These are phyloP conservation scores for Hassar affinis DNA, from an alignment of 2,113 vertebrate species.

Conservation along the genomic window DNA sequence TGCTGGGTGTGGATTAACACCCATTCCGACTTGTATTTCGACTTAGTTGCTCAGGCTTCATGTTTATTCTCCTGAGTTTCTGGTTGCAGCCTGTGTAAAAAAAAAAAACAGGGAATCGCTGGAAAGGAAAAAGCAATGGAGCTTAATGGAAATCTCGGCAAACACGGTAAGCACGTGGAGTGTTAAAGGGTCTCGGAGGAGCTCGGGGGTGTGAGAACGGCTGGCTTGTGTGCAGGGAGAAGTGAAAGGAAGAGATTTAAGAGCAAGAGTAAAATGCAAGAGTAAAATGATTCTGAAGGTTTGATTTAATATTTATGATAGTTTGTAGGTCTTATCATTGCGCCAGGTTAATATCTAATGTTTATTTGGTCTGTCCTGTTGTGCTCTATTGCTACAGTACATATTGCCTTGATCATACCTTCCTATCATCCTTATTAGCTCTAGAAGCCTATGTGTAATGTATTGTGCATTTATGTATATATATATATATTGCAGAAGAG, in stretches of 20 bases:
- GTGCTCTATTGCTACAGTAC: background rate
- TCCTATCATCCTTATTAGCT: background rate
- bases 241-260: constrained; percentile 4
- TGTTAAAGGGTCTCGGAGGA: background rate
- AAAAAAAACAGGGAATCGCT: background rate
- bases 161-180: constrained; percentile 21
- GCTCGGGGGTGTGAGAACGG: background rate
- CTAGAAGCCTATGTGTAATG: background rate
- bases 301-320: background rate
- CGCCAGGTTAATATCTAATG: background rate
- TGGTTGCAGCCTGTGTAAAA: background rate
- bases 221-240: background rate
- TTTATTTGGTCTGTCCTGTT: background rate
- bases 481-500: background rate
- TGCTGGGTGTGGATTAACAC: constrained; percentile 65
- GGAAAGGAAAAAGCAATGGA: constrained; percentile 17
- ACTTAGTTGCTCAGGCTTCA: background rate
- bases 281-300: background rate
- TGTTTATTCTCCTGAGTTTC: constrained; percentile 9
- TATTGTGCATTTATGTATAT: background rate
- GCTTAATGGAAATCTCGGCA: background rate
- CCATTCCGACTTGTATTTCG: constrained; percentile 18
- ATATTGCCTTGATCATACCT: background rate
- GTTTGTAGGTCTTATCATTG: background rate
- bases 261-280: too few species aligned